Conservation (phyloP, 2,888 invertebrate genomes). For the Agrypnus murinus region DNA sequence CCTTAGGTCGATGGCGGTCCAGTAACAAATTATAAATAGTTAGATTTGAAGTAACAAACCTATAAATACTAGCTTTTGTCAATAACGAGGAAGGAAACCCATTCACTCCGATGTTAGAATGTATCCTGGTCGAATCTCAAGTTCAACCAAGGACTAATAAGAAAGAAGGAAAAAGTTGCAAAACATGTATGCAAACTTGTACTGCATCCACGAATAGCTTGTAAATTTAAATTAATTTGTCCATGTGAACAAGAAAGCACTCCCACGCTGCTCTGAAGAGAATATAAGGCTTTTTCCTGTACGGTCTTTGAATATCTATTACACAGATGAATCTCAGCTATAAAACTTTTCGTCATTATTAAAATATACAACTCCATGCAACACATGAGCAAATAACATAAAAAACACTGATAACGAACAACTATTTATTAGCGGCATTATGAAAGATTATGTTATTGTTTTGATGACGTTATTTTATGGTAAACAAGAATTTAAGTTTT, state of each 20-base stretch:
- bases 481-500: conserved; percentile 1
- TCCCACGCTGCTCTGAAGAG: conserved; percentile 4
- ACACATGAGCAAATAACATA: not conserved
- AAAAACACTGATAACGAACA: conserved; percentile 2
- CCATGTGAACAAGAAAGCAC: not conserved
- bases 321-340: not conserved
- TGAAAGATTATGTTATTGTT: conserved; percentile 17
- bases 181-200: conserved; percentile 12
- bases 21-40: no score
- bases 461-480: conserved; percentile 6
- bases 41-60: no score
- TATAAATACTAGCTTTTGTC: no score
- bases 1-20: no score
- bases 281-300: not conserved
- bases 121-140: not conserved
- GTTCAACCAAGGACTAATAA: conserved; percentile 3
- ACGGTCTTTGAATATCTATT: not conserved
- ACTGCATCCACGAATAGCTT: conserved; percentile 7
- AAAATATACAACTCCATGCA: no score
- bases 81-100: not conserved
- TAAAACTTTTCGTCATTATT: not conserved
- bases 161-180: not conserved
- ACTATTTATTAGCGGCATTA: conserved; percentile 3
- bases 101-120: not conserved
- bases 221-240: conserved; percentile 14